These are phyloP conservation scores for Atta texana DNA, from an alignment of 1,140 invertebrate genomes.

Conservation along the genomic window DNA sequence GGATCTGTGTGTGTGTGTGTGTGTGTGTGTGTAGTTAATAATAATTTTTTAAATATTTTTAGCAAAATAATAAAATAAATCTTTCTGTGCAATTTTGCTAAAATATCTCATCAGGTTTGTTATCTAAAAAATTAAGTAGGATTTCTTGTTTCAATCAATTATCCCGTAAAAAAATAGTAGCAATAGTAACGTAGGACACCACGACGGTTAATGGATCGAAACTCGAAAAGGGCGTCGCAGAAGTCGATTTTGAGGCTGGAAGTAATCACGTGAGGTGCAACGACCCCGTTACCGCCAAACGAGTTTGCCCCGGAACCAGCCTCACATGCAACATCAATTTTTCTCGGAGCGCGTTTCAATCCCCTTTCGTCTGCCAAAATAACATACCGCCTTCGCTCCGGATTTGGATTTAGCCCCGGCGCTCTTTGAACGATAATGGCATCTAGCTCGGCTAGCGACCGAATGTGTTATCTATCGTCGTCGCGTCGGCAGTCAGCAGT, in stretches of 20 bases:
- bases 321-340: conserved; percentile 47
- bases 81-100: no score
- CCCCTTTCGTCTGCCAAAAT: conserved; percentile 9
- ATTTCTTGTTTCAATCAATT: not conserved
- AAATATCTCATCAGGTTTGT: no score
- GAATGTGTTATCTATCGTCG: conserved; percentile 16
- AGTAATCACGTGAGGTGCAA: conserved; percentile 31
- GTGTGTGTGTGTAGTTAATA: no score
- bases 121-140: not conserved
- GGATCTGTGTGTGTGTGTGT: no score
- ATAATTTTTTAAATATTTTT: no score
- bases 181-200: no score
- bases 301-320: not conserved
- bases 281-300: conserved; percentile 36
- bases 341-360: conserved; percentile 32
- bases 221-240: conserved; percentile 52
- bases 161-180: not conserved
- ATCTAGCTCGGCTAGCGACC: not conserved
- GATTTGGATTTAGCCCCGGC: conserved; percentile 15
- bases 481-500: not conserved
- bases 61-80: no score
- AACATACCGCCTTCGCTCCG: conserved; percentile 5
- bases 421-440: conserved; percentile 22
- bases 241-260: conserved; percentile 43
- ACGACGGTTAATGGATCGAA: conserved; percentile 43